phyloP scores from a whole-genome alignment of 2,888 invertebrate genomes.

The Agonopterix arenella region DNA sequence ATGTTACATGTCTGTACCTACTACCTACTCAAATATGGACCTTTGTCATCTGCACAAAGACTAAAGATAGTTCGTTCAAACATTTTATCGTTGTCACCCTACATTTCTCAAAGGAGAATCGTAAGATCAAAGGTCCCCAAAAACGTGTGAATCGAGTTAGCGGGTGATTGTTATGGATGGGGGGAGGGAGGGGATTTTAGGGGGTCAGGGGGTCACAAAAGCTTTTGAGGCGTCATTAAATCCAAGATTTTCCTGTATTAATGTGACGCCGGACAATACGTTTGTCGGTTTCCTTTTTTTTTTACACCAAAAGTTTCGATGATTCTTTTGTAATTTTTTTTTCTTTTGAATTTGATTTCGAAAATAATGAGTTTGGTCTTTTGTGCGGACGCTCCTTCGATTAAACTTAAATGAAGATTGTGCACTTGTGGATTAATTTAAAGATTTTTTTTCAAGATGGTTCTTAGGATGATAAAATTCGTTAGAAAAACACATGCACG shows the following conservation, averaged over 20 bases:
- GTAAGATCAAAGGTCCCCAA: conserved; percentile 44
- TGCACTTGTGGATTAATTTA: no score
- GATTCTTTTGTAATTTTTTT: conserved; percentile 41
- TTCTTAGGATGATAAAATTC: no score
- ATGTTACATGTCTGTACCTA: no score
- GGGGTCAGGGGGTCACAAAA: conserved; percentile 28
- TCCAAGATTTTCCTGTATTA: conserved; percentile 36
- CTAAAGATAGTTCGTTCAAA: not conserved
- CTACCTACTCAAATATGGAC: no score
- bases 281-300: conserved; percentile 17
- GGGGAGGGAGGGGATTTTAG: conserved; percentile 10
- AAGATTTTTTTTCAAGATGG: no score
- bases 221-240: conserved; percentile 48
- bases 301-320: conserved; percentile 28
- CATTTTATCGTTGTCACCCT: conserved; percentile 15
- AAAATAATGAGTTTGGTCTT: conserved; percentile 36
- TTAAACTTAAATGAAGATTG: no score
- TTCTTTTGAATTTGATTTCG: conserved; percentile 40
- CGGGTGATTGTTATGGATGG: conserved; percentile 1
- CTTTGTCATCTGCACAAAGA: no score
- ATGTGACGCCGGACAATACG: conserved; percentile 38
- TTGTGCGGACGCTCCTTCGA: not conserved
- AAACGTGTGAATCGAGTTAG: conserved; percentile 53
- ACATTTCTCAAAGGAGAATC: conserved; percentile 27
- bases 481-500: no score